Percentiles rank a stretch among this genome's conserved stretches.
Conservation (phyloP, 2,797 vertebrate genomes). For the Sebastes melanostomus region DNA sequence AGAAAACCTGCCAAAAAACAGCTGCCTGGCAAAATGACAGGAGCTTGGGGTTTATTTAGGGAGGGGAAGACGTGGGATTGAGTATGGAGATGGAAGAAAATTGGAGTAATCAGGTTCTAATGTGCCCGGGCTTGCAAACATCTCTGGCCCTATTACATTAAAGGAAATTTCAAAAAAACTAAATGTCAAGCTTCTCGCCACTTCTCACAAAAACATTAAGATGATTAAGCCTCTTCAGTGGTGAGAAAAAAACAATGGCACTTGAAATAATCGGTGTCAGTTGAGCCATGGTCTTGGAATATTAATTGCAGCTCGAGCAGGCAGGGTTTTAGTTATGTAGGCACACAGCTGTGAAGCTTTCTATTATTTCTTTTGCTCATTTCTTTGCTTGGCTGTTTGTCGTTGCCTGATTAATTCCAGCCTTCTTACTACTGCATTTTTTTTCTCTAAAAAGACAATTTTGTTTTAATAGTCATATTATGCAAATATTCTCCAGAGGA, state of each 20-base stretch:
- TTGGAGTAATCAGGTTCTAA: slow-evolving; percentile 63
- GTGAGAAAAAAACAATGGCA: slow-evolving; percentile 58
- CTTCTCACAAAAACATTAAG: slow-evolving; percentile 60
- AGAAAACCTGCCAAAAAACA: slow-evolving; percentile 70
- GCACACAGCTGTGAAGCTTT: slow-evolving; percentile 60
- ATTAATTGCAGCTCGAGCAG: slow-evolving; percentile 67
- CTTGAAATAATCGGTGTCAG: slow-evolving; percentile 69
- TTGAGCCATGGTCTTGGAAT: slow-evolving; percentile 61
- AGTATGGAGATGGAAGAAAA: slow-evolving; percentile 54
- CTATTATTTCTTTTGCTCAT: slow-evolving; percentile 21
- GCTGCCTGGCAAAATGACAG: slow-evolving; percentile 67
- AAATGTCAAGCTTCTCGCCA: slow-evolving; percentile 52
- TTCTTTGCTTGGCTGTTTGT: slow-evolving; percentile 46
- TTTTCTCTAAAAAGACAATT: background rate
- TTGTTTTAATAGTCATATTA: slow-evolving; percentile 38
- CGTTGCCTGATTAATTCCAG: slow-evolving; percentile 55
- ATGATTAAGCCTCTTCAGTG: slow-evolving; percentile 72
- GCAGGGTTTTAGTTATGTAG: slow-evolving; percentile 49
- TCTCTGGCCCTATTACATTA: slow-evolving; percentile 43
- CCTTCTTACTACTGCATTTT: background rate
- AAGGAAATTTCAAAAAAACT: slow-evolving; percentile 18
- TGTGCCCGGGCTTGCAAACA: slow-evolving; percentile 60
- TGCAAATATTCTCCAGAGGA: slow-evolving; percentile 21
- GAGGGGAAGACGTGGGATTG: slow-evolving; percentile 17
- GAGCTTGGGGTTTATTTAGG: slow-evolving; percentile 51